Evolutionary conservation across 2,113 vertebrate species (phyloP).

Genomic region (Pithys albifrons): DNA sequence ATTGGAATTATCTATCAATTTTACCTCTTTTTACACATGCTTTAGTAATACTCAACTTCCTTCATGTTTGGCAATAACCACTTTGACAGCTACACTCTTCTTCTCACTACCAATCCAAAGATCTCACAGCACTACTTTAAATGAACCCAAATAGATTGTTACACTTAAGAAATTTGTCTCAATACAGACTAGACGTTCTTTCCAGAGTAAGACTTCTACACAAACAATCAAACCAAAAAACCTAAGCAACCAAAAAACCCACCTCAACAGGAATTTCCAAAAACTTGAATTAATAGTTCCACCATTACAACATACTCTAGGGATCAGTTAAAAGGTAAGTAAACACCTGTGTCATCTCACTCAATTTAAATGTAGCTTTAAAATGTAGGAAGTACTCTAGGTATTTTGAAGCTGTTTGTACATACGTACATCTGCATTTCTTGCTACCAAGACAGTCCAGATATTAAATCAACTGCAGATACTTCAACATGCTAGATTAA

Average conservation of each 20-base stretch:
- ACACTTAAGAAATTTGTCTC: background rate
- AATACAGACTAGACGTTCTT: background rate
- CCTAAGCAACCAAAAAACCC: background rate
- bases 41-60: background rate
- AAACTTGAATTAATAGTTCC: background rate
- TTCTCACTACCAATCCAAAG: background rate
- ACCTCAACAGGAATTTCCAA: background rate
- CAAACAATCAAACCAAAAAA: background rate
- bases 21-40: background rate
- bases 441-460: background rate
- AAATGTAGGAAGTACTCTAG: background rate
- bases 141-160: background rate
- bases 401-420: background rate
- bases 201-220: background rate
- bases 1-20: background rate
- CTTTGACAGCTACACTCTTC: background rate
- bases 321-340: constrained; percentile 13
- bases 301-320: constrained; percentile 58
- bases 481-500: constrained; percentile 37
- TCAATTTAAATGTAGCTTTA: background rate
- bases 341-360: background rate
- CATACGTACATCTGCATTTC: background rate
- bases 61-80: background rate
- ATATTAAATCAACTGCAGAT: constrained; percentile 51
- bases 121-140: background rate